Base-by-base conservation (phyloP, 1,140 invertebrate genomes). In the Manduca sexta region DNA sequence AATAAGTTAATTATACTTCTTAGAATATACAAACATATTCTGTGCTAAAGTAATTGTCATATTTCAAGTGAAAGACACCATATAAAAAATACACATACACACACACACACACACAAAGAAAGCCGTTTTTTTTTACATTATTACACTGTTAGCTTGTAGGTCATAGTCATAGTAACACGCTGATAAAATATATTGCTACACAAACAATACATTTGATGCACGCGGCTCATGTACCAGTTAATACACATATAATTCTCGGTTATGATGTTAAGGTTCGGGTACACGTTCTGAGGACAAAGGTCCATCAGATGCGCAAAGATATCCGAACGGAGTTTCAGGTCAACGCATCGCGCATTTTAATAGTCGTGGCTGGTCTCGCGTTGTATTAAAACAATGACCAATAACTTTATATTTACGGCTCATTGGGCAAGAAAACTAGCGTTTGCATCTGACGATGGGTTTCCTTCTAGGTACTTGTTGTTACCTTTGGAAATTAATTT, bases 351-450 rank as follows among this genome's bases (percentile, higher is more conserved):
- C 56, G 54, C 63, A 71, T 77, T 75, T 78, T 77, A 79, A 80
- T 83, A 72, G 73, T 74, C 69, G 68, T 58, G 61, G 55, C 58
- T 56, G 38, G 60, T 64, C 64, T 52, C 60, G 51, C 57, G 63
- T 71, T 70, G 67, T 74, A 68, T 74, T 77, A 75, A 80, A 74
- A 83, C 76, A 83, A 83, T 78, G 76, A 65, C 66, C 74, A 74
- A 80, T 83, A 83, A 83, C 63, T 80, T 69, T 69, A 65, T 69
- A 69, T 75, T 80, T 78, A 76, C 69, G 70, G 69, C 69, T 73
- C 74, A 77, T 74, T 65, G 72, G 49, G 44, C 59, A 58, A 60
- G 57, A 53, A 59, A 63, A 66, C 47, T 59, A 69, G 49, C 55
- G 49, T 55, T 50, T 52, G 39, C 29, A 41, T 39, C 38, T 30